Evolutionary conservation across 2,888 invertebrate genomes (phyloP).

Genomic region (Caenorhabditis sp.): DNA sequence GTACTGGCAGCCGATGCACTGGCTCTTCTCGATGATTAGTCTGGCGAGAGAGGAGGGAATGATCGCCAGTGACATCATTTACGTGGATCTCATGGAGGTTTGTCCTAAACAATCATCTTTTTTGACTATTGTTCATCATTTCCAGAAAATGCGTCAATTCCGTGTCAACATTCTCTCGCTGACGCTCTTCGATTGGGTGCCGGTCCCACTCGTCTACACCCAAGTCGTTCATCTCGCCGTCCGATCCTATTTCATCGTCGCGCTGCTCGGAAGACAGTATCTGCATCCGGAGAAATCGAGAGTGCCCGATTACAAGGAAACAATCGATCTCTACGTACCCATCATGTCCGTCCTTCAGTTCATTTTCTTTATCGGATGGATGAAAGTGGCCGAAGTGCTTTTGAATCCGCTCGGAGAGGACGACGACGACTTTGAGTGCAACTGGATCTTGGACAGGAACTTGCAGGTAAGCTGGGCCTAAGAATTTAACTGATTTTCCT

Average conservation of each 20-base stretch:
- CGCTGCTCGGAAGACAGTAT: slow-evolving; percentile 73
- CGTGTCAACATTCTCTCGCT: slow-evolving; percentile 71
- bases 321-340: slow-evolving; percentile 73
- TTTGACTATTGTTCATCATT: not conserved
- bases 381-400: slow-evolving; percentile 76
- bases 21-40: slow-evolving; percentile 66
- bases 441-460: slow-evolving; percentile 75
- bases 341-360: slow-evolving; percentile 77
- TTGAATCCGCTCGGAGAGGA: slow-evolving; percentile 74
- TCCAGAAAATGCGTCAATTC: slow-evolving; percentile 73
- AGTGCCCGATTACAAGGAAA: slow-evolving; percentile 35
- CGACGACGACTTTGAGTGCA: slow-evolving; percentile 76
- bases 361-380: slow-evolving; percentile 76
- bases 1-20: slow-evolving; percentile 77
- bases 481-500: not conserved
- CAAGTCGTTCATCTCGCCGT: slow-evolving; percentile 76
- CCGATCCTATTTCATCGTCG: slow-evolving; percentile 72
- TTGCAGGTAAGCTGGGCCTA: slow-evolving; percentile 58
- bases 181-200: slow-evolving; percentile 77
- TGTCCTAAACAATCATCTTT: not conserved
- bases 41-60: slow-evolving; percentile 60
- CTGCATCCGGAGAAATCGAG: slow-evolving; percentile 48
- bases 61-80: slow-evolving; percentile 73
- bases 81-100: slow-evolving; percentile 73
- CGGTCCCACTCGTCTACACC: slow-evolving; percentile 69